Conservation (phyloP, 2,113 vertebrate genomes). For the Oophaga pumilio region DNA sequence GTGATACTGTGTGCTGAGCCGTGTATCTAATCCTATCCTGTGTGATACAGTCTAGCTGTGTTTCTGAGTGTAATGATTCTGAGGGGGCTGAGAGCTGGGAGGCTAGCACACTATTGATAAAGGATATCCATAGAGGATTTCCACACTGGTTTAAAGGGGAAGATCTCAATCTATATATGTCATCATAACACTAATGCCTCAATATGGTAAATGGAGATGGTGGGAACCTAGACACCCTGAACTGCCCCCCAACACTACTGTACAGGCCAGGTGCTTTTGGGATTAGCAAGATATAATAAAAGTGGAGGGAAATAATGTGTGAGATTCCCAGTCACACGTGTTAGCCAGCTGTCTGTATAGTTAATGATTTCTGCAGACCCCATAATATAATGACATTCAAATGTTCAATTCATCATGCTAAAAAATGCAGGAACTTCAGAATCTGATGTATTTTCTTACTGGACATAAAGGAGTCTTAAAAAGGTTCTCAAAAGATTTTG, state of each 20-base stretch:
- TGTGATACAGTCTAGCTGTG: too few relatives aligned
- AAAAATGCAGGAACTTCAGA: neutral
- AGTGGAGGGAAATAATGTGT: too few relatives aligned
- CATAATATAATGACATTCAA: neutral
- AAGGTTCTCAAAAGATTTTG: neutral
- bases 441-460: neutral
- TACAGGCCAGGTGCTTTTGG: neutral
- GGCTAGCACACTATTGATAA: too few relatives aligned
- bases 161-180: too few relatives aligned
- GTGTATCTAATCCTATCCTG: too few relatives aligned
- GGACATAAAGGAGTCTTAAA: neutral
- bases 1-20: too few relatives aligned
- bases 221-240: neutral
- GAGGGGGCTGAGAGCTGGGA: too few relatives aligned
- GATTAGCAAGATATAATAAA: neutral
- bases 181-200: too few relatives aligned
- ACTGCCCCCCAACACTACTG: neutral
- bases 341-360: neutral
- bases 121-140: too few relatives aligned
- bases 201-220: too few relatives aligned
- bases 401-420: neutral
- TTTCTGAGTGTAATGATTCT: too few relatives aligned
- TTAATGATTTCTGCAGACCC: conserved; percentile 7
- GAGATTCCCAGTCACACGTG: neutral
- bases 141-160: too few relatives aligned